Conservation (phyloP, 2,888 invertebrate species). For the Isotomurus palustris region DNA sequence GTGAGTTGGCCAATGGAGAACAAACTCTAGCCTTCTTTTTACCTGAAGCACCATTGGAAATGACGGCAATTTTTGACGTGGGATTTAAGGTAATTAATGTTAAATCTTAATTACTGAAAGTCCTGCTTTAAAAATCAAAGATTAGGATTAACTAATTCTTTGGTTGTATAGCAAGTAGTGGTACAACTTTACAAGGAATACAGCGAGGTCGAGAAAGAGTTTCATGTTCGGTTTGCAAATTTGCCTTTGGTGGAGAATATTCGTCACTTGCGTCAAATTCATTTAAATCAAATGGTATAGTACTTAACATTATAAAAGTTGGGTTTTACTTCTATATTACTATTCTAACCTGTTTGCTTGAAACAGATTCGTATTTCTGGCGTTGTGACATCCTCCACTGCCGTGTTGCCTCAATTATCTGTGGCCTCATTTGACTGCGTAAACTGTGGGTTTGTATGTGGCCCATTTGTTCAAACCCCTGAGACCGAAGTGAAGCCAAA, state of each 20-base stretch:
- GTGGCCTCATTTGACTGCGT: conserved; percentile 96
- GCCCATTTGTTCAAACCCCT: conserved; percentile 93
- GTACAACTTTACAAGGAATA: conserved; percentile 93
- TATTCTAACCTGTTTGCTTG: background rate
- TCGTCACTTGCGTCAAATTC: conserved; percentile 70
- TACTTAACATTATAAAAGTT: background rate
- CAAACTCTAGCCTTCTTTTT: conserved; percentile 93
- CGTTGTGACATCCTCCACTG: conserved; percentile 93
- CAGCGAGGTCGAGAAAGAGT: conserved; percentile 85
- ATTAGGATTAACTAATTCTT: conserved; percentile 46
- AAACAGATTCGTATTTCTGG: conserved; percentile 67
- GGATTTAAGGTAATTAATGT: conserved; percentile 68
- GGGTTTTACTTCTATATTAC: background rate
- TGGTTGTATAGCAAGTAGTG: conserved; percentile 59
- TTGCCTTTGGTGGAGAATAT: conserved; percentile 93
- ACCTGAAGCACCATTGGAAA: conserved; percentile 94
- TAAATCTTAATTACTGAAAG: no score
- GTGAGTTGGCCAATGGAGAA: conserved; percentile 80
- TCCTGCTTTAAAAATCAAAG: background rate
- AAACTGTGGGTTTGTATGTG: conserved; percentile 89
- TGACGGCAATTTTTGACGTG: conserved; percentile 93
- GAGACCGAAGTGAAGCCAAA: conserved; percentile 91
- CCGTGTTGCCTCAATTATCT: conserved; percentile 90
- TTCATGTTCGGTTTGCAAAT: conserved; percentile 91
- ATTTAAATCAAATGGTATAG: conserved; percentile 81